Evolutionary conservation across 2,797 vertebrate genomes (phyloP), one percentile per base, ranked within the genome.

Genomic region (Bovichtus variegatus): DNA sequence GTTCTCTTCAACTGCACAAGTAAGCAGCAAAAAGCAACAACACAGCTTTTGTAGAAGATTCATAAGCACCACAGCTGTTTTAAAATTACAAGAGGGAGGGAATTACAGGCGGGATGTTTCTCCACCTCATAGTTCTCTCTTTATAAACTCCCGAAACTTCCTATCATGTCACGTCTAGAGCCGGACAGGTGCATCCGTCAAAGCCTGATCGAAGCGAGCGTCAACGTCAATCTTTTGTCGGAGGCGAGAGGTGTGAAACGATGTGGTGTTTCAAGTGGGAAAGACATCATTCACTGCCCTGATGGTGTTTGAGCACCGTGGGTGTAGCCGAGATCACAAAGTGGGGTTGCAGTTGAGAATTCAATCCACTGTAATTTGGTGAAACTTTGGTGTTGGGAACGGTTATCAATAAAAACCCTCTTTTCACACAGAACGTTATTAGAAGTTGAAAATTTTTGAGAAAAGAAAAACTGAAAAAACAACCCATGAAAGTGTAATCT

Each of bases 221-320:
- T 29, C 80, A 60, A 41, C 18, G 73, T 84, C 81, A 84, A 65
- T 31, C 73, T 62, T 40, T 51, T 29, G 57, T 65, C 31, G 25
- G 62, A 70, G 50, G 62, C 11, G 29, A 4, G 70, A 60, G 62
- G 60, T 81, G 71, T 87, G 81, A 83, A 84, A 84, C 46, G 53
- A 82, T 81, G 84, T 46, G 71, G 68, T 67, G 74, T 81, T 87
- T 77, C 81, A 62, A 83, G 71, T 87, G 80, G 78, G 83, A 84
- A 81, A 68, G 43, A 76, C 60, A 36, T 59, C 74, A 87, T 85
- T 79, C 72, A 73, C 51, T 54, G 78, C 31, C 49, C 18, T 44
- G 79, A 80, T 73, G 47, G 61, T 25, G 49, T 69, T 46, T 36
- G 71, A 78, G 69, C 78, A 46, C 12, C 29, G 23, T 50, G 68